Base-by-base conservation (phyloP, 1,140 invertebrate species). In the Plodia interpunctella region DNA sequence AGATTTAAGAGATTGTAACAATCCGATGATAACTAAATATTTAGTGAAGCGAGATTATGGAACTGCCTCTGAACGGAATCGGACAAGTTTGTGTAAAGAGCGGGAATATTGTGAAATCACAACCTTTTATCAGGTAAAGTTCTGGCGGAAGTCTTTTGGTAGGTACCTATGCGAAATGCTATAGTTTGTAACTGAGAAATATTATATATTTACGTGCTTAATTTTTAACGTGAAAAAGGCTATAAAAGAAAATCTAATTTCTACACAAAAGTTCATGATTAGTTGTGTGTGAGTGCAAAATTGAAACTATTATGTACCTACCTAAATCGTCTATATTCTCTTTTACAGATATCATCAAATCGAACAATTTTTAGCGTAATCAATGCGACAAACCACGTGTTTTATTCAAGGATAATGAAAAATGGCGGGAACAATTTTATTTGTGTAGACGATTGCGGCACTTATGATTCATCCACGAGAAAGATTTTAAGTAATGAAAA, bases 341-440 rank as follows among this genome's bases (percentile, higher is more conserved):
- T 72, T 68, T 28, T n/a, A n/a, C 68, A 82, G 79, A 74, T 80
- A 17, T 52, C 50, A 8, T 55, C 60, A 38, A 54, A 78, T 32
- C 58, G 30, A 3, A 68, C 79, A 56, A 57, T 61, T 49, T 82
- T 78, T 35, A 59, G 59, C 64, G 65, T 82, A 55, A 68, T 82
- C 35, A 80, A 82, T 64, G 60, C 67, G 18, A 66, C 65, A 8
- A 79, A 76, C 44, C 38, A 78, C n/a, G 66, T 82, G 8, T 67
- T 78, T 17, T 80, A 74, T 38, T 82, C 79, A n/a, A 68, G 66
- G 70, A 57, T 80, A 11, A 82, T 82, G 79, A 74, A 66, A 65
- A 55, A 6, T 50, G 66, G 54, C 20, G 60, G 59, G 2, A 66
- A 53, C 13, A 78, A 75, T 54, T 82, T 72, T 20, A 59, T 60